phyloP scores from a whole-genome alignment of 2,888 invertebrate genomes.

The Dynastes grantii region DNA sequence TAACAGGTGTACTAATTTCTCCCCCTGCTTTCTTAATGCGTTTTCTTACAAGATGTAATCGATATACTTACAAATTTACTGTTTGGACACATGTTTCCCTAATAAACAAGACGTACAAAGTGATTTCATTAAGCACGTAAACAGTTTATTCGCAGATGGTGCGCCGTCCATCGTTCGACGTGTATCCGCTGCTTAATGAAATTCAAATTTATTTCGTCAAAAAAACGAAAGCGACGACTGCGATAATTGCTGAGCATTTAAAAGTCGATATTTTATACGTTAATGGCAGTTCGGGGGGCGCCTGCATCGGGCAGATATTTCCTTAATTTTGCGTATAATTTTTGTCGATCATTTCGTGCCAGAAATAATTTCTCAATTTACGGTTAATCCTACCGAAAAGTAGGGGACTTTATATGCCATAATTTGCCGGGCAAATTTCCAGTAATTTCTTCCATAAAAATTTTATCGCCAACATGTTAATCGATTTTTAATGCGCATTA shows the following conservation, averaged over 20 bases:
- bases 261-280: slow-evolving; percentile 64
- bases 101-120: slow-evolving; percentile 63
- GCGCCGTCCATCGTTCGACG: neutral
- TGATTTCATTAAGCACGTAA: slow-evolving; percentile 62
- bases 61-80: slow-evolving; percentile 63
- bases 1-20: slow-evolving; percentile 58
- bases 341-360: neutral
- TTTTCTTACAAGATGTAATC: slow-evolving; percentile 60
- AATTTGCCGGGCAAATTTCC: neutral
- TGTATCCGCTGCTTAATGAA: slow-evolving; percentile 57
- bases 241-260: slow-evolving; percentile 62
- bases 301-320: slow-evolving; percentile 57
- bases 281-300: slow-evolving; percentile 31
- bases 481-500: slow-evolving; percentile 18
- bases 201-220: slow-evolving; percentile 64
- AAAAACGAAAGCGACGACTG: slow-evolving; percentile 57
- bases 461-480: neutral
- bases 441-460: neutral
- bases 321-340: slow-evolving; percentile 29
- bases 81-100: slow-evolving; percentile 62
- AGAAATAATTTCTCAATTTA: slow-evolving; percentile 19
- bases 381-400: slow-evolving; percentile 9
- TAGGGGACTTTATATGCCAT: neutral
- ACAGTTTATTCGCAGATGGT: slow-evolving; percentile 62
- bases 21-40: slow-evolving; percentile 53